Evolutionary conservation across 2,888 invertebrate genomes (phyloP), one percentile per base, ranked within the genome.

Genomic region (Drosophila borborema): DNA sequence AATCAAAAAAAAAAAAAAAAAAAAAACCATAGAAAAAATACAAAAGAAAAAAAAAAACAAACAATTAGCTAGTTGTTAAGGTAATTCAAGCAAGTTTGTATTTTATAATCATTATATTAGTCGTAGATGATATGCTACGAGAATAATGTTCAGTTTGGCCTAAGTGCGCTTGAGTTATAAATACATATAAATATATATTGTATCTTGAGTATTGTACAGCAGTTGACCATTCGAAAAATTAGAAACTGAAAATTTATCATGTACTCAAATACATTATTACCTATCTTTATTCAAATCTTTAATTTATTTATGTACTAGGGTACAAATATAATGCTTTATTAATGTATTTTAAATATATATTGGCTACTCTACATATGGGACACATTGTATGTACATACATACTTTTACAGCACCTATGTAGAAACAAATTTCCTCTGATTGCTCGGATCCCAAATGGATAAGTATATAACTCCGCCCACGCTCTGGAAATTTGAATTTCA

Each of bases 41-140:
- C 69, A 51, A 60, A 49, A 28, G 34, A 56, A 60, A 62, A 63
- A 74, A 72, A 20, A 20, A 20, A 20, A 20, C 68, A 77, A 73
- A 63, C 63, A 65, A 72, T 88, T 88, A 88, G 82, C 46, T 86
- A 82, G 82, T 72, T 72, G 41, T 48, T 82, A 88, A 82, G 82
- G 56, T 60, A 77, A 68, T 74, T 76, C 72, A 78, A 82, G 41
- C 77, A 89, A 74, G 77, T 79, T 86, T 88, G 86, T 89, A 86
- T 91, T 91, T 90, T 91, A 84, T 77, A 85, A 77, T 89, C 84
- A 89, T 73, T 84, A 69, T 87, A 89, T 87, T 82, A 78, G 73
- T 77, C 77, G 86, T 85, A 85, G 82, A 46, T 67, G 59, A 54
- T 45, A 67, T 61, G 71, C 82, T 84, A 84, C 82, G 72, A 78